phyloP scores from a whole-genome alignment of 2,113 vertebrate genomes.

The Grallaria varia region DNA sequence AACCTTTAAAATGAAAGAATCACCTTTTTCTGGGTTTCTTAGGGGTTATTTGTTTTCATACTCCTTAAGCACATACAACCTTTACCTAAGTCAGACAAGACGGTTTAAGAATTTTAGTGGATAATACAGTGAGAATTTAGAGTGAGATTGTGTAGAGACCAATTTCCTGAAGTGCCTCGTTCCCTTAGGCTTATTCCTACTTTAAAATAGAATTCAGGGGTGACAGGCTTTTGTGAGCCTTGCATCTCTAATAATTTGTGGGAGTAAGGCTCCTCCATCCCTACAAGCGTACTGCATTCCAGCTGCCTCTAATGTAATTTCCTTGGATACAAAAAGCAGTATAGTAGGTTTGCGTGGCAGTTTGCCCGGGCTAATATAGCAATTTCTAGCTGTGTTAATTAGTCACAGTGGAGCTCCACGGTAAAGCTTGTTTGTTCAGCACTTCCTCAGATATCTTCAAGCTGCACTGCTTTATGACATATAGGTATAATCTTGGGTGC shows the following conservation, averaged over 20 bases:
- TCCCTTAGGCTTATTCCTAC: background rate
- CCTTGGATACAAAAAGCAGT: background rate
- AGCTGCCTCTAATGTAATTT: slow-evolving; percentile 24
- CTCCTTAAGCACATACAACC: background rate
- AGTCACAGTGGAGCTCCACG: slow-evolving; percentile 39
- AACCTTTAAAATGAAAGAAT: background rate
- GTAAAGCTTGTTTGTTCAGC: slow-evolving; percentile 48
- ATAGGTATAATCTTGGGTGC: background rate
- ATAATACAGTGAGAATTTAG: background rate
- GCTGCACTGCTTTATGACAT: background rate
- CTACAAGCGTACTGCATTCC: background rate
- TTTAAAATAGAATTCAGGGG: background rate
- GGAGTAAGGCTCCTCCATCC: background rate
- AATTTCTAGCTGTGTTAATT: slow-evolving; percentile 56
- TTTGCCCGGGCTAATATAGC: slow-evolving; percentile 32
- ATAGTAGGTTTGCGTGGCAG: slow-evolving; percentile 28
- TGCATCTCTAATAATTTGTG: background rate
- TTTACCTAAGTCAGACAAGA: background rate
- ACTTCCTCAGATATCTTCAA: slow-evolving; percentile 17
- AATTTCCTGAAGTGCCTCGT: background rate
- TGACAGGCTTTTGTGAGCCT: background rate
- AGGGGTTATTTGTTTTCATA: background rate
- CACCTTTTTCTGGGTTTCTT: background rate
- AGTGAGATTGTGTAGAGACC: background rate
- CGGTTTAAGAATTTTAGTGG: background rate